Conservation (phyloP, 2,797 vertebrate species). For the Oophaga sylvatica region DNA sequence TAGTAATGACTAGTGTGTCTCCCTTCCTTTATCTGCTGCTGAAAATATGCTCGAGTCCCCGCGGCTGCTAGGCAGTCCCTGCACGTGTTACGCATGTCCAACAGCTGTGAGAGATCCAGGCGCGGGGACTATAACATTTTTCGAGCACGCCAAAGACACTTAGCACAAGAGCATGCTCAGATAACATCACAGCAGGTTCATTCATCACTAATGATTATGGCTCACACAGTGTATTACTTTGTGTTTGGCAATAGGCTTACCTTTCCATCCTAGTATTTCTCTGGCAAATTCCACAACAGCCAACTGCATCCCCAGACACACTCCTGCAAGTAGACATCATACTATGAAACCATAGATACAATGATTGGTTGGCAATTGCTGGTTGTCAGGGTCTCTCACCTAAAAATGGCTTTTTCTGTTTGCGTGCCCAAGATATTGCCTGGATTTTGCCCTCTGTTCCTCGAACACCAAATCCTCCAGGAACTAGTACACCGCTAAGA, state of each 20-base stretch:
- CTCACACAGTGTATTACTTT: not conserved
- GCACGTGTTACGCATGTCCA: too few relatives aligned
- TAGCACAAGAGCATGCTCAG: too few relatives aligned
- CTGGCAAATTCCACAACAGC: conserved; percentile 93
- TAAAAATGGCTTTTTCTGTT: conserved; percentile 92
- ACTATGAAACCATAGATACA: not conserved
- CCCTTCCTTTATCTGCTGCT: too few relatives aligned
- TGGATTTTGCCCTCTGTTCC: conserved; percentile 96
- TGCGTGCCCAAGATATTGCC: conserved; percentile 92
- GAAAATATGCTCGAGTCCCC: too few relatives aligned
- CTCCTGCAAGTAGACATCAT: conserved; percentile 73
- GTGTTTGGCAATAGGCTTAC: conserved; percentile 69
- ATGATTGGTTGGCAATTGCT: not conserved
- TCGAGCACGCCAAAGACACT: too few relatives aligned
- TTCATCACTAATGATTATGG: not conserved
- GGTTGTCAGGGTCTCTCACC: conserved; percentile 74
- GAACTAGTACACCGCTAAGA: conserved; percentile 89
- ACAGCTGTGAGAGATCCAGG: too few relatives aligned
- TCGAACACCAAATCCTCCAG: conserved; percentile 92
- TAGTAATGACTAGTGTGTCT: too few relatives aligned
- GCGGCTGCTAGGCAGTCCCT: too few relatives aligned
- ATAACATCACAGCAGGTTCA: too few relatives aligned
- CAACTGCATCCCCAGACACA: conserved; percentile 95
- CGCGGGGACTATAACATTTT: too few relatives aligned
- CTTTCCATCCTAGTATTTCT: conserved; percentile 88